These are phyloP conservation scores for Saiga tatarica DNA, from an alignment of 2,113 vertebrate genomes.

Conservation along the genomic window DNA sequence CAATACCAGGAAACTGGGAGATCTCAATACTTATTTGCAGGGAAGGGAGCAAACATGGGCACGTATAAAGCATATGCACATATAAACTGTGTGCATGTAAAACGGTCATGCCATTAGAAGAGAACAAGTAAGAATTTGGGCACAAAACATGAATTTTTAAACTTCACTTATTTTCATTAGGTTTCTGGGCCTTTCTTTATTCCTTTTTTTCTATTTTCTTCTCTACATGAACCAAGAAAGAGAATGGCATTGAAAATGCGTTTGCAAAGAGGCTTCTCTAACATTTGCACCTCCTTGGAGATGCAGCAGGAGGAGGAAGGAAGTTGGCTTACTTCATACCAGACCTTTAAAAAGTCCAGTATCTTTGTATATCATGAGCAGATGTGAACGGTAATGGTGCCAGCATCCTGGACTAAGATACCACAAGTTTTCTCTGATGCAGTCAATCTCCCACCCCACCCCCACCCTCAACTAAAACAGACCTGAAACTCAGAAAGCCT, in stretches of 20 bases:
- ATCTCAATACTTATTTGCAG: background rate
- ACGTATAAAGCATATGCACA: background rate
- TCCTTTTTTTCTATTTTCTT: background rate
- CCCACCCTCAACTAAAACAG: constrained; percentile 72
- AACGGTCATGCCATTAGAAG: background rate
- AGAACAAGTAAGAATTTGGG: background rate
- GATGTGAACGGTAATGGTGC: constrained; percentile 62
- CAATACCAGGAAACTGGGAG: background rate
- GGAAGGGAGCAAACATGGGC: background rate
- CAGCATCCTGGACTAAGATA: constrained; percentile 68
- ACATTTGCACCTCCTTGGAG: constrained; percentile 40
- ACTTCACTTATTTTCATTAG: constrained; percentile 13
- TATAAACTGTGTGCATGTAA: background rate
- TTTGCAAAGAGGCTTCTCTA: background rate
- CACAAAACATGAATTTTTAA: background rate
- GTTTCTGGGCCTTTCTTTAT: background rate
- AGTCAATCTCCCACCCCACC: background rate
- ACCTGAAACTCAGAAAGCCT: constrained; percentile 73
- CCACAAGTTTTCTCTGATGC: constrained; percentile 67
- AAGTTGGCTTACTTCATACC: background rate
- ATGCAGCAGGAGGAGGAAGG: constrained; percentile 24
- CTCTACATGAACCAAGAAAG: background rate
- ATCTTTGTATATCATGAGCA: constrained; percentile 36
- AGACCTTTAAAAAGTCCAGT: constrained; percentile 25
- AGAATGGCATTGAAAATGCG: background rate